Evolutionary conservation across 2,888 invertebrate genomes (phyloP).

Genomic region (Megaustenia siamemsis): DNA sequence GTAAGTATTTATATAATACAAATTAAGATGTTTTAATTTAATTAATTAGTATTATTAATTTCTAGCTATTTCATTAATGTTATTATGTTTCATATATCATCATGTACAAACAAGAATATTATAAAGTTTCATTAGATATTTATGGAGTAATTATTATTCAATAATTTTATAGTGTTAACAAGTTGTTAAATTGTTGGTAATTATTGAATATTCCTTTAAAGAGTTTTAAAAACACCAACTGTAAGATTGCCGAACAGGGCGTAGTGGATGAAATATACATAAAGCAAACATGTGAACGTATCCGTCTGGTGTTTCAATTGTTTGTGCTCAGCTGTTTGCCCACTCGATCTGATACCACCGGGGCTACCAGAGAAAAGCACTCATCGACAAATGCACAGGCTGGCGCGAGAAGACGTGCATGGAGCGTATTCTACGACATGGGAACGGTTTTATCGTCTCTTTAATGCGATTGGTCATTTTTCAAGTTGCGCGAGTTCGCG

Average conservation of each 20-base stretch:
- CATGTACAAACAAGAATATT: too few relatives aligned
- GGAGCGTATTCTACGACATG: background rate
- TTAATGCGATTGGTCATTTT: constrained; percentile 12
- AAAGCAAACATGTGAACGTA: background rate
- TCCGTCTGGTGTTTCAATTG: background rate
- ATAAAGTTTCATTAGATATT: too few relatives aligned
- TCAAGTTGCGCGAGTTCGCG: background rate
- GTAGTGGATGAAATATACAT: background rate
- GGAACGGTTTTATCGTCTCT: constrained; percentile 9
- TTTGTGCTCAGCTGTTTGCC: constrained; percentile 26
- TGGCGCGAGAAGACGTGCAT: background rate
- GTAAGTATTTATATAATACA: too few relatives aligned
- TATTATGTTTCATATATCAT: too few relatives aligned
- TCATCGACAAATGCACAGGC: constrained; percentile 21
- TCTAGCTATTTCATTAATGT: too few relatives aligned
- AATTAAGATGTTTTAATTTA: too few relatives aligned
- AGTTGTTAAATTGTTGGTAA: too few relatives aligned
- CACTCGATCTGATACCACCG: constrained; percentile 1
- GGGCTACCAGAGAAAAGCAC: constrained; percentile 19
- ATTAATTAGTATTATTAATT: too few relatives aligned
- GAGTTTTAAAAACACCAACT: too few relatives aligned
- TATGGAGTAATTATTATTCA: too few relatives aligned
- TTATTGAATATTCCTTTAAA: too few relatives aligned
- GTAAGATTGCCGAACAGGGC: background rate
- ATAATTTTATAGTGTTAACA: too few relatives aligned